Conservation (phyloP, 2,888 invertebrate species). For the Ochropacha duplaris region DNA sequence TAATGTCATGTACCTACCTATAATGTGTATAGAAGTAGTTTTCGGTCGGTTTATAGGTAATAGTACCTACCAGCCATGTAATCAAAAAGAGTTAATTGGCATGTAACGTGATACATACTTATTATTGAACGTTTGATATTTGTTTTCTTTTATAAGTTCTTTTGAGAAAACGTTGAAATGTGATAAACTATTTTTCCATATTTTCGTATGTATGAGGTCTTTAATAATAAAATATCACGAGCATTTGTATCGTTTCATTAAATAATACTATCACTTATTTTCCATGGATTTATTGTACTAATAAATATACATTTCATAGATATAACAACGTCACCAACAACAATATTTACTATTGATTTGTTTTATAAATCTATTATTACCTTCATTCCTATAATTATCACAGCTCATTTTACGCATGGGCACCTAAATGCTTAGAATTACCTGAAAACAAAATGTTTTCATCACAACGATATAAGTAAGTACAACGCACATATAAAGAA, state of each 20-base stretch:
- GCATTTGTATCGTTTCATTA: slow-evolving; percentile 28
- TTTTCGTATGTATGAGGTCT: slow-evolving; percentile 49
- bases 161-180: slow-evolving; percentile 29
- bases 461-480: too few relatives aligned
- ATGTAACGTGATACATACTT: background rate
- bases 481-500: too few relatives aligned
- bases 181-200: slow-evolving; percentile 44
- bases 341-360: background rate
- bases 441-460: slow-evolving; percentile 14
- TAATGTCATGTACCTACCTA: background rate
- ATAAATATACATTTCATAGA: slow-evolving; percentile 40
- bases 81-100: background rate
- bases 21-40: background rate
- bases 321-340: slow-evolving; percentile 20
- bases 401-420: slow-evolving; percentile 57
- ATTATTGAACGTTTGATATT: background rate
- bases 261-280: slow-evolving; percentile 28
- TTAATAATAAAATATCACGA: slow-evolving; percentile 47
- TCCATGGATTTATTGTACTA: slow-evolving; percentile 39
- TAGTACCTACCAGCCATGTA: background rate
- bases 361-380: background rate
- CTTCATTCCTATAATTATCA: slow-evolving; percentile 48
- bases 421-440: slow-evolving; percentile 24
- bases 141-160: slow-evolving; percentile 8
- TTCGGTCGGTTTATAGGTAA: background rate